Conservation (phyloP, 2,797 vertebrate species). For the Dipus sagitta region DNA sequence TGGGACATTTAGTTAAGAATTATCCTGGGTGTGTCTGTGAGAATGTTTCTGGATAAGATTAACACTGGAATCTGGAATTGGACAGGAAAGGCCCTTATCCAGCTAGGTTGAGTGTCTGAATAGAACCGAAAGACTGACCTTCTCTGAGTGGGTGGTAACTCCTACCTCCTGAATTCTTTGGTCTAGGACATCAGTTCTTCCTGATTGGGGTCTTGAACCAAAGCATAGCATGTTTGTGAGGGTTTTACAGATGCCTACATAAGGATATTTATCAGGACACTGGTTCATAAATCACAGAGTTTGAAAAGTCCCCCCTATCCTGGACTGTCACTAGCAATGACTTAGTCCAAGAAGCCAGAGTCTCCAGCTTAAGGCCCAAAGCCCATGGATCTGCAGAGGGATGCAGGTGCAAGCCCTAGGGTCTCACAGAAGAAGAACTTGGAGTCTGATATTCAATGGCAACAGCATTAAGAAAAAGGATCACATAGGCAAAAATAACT, state of each 20-base stretch:
- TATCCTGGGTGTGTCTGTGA: constrained; percentile 27
- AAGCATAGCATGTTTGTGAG: background rate
- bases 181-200: background rate
- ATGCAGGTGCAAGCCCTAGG: background rate
- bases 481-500: background rate
- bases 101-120: background rate
- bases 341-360: background rate
- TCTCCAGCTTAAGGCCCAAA: background rate
- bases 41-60: background rate
- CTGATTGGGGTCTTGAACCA: background rate
- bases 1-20: background rate
- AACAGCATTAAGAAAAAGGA: background rate
- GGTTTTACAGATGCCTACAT: background rate
- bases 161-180: background rate
- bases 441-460: background rate
- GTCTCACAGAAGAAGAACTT: background rate
- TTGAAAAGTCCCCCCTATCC: background rate
- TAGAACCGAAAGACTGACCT: background rate
- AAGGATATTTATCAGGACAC: background rate
- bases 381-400: background rate
- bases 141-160: background rate
- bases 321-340: background rate
- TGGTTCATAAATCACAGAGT: background rate
- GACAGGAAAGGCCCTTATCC: background rate
- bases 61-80: background rate